Percentiles rank a stretch among this genome's conserved stretches.
Conservation (phyloP, 2,888 invertebrate genomes). For the Drosophila quasianomalipes region DNA sequence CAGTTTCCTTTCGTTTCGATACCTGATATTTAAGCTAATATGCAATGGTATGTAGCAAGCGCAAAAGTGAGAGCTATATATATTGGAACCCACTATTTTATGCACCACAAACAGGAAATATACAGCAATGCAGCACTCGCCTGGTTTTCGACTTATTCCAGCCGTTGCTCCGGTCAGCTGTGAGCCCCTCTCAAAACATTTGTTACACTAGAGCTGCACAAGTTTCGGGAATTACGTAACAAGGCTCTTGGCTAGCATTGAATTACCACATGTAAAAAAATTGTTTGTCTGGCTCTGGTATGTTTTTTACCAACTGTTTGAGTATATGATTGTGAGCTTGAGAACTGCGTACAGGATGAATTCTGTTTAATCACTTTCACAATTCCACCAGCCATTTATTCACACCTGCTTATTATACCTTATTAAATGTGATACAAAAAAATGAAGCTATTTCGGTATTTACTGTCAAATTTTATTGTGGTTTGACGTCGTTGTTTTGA, state of each 20-base stretch:
- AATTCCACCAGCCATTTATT: background rate
- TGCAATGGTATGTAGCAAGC: conserved; percentile 9
- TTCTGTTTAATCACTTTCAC: background rate
- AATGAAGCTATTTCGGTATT: too few species aligned
- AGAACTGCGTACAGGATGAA: background rate
- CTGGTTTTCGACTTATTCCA: conserved; percentile 41
- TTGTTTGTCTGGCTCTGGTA: conserved; percentile 3
- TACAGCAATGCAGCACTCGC: conserved; percentile 45
- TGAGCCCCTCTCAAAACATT: conserved; percentile 55
- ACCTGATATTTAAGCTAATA: conserved; percentile 12
- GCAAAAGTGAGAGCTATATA: conserved; percentile 59
- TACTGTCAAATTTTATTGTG: too few species aligned
- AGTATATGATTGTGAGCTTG: background rate
- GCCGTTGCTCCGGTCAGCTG: conserved; percentile 38
- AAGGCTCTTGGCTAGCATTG: conserved; percentile 50
- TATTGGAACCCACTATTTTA: conserved; percentile 55
- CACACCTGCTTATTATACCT: background rate
- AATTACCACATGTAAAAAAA: conserved; percentile 24
- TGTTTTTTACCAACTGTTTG: conserved; percentile 15
- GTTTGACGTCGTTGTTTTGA: too few species aligned
- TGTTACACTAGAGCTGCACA: conserved; percentile 48
- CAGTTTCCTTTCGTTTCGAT: conserved; percentile 19
- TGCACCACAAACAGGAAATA: conserved; percentile 71
- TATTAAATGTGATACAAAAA: too few species aligned
- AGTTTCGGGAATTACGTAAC: conserved; percentile 70